Conservation (phyloP, 1,140 invertebrate genomes). For the Saccostrea glomerata region DNA sequence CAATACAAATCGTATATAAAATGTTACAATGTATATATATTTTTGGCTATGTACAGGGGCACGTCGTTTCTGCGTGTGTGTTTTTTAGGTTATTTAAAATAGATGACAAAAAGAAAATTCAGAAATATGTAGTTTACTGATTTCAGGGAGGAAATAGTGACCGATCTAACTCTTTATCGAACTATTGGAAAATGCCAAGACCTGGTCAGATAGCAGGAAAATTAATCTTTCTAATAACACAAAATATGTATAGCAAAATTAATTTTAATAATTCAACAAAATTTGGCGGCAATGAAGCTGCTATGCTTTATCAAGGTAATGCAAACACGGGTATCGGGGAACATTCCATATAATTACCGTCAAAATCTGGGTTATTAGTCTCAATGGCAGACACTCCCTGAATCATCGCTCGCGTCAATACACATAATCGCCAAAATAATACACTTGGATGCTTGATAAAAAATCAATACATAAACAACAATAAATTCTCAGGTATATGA, state of each 20-base stretch:
- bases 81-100: too few species aligned
- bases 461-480: slow-evolving; percentile 26
- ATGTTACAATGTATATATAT: neutral
- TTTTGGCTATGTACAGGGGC: too few species aligned
- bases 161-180: too few species aligned
- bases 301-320: neutral
- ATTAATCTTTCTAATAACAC: neutral
- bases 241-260: neutral
- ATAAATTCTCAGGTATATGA: slow-evolving; percentile 30
- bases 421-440: slow-evolving; percentile 28
- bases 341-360: neutral
- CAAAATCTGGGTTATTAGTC: neutral
- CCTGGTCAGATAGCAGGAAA: too few species aligned
- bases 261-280: neutral
- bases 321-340: neutral
- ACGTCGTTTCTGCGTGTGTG: too few species aligned
- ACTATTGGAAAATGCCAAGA: too few species aligned
- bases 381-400: neutral
- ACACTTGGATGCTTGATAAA: slow-evolving; percentile 26
- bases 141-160: too few species aligned
- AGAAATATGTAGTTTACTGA: too few species aligned
- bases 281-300: neutral
- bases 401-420: neutral
- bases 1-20: neutral
- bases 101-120: too few species aligned